Base-by-base conservation (phyloP, 2,797 vertebrate species). In the Lepidocolaptes lacrymiger region DNA sequence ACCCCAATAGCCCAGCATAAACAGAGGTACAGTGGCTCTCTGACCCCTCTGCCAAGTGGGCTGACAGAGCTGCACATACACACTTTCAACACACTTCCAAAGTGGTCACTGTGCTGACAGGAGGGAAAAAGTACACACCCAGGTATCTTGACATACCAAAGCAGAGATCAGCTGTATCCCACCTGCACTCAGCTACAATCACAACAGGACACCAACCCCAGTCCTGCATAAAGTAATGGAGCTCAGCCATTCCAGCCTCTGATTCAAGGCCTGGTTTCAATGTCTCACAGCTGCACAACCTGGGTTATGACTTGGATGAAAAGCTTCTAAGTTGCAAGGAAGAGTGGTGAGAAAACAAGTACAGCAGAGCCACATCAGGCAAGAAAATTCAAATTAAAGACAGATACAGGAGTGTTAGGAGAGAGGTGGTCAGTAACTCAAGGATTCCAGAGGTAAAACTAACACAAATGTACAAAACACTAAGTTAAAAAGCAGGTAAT, bases 201-300 rank as follows among this genome's bases (percentile, higher is more conserved):
- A 63, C 11, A 34, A 41, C 13, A 32, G 62, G 26, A 71, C 28
- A 44, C n/a, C 66, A 30, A 36, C 8, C 2, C 4, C 15, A 39
- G 12, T 23, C 48, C 74, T 44, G 12, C 43, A 67, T 34, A 26
- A 43, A 63, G 56, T n/a, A 73, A 32, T 34, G 4, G 12, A 51
- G 30, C 9, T 41, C 14, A 71, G 19, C 34, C 37, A 46, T 26
- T 11, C 24, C 52, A n/a, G 37, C 4, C 74, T 69, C 30, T 58
- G 30, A 52, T 39, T 34, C 41, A 28, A 82, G 20, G 20, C 3
- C 13, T 20, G 37, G 14, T 24, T 91, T 74, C 19, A 52, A 0
- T 30, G 16, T 20, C 21, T 7, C 30, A 56, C 15, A 59, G 27
- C 15, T 56, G 14, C 0, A 0, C 17, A 83, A 39, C 10, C 7